phyloP scores from a whole-genome alignment of 2,113 vertebrate genomes.

The Epinephelus moara region DNA sequence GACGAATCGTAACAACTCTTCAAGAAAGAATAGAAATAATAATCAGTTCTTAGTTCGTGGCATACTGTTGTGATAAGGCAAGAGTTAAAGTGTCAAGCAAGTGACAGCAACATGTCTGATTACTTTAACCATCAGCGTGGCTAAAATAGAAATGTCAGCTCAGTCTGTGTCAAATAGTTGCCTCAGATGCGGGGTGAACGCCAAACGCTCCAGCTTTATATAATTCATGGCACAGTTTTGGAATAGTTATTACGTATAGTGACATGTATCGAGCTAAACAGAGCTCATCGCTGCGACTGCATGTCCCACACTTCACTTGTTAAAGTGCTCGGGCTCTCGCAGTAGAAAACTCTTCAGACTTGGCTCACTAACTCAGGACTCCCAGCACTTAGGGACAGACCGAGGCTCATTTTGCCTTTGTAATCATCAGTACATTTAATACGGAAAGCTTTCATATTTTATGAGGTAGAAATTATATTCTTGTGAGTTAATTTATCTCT shows the following conservation, averaged over 20 bases:
- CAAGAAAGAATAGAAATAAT: slow-evolving; percentile 28
- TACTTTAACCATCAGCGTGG: slow-evolving; percentile 43
- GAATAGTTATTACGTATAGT: slow-evolving; percentile 36
- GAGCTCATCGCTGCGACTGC: slow-evolving; percentile 4
- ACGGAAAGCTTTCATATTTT: slow-evolving; percentile 23
- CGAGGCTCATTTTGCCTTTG: slow-evolving; percentile 20
- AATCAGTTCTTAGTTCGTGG: slow-evolving; percentile 21
- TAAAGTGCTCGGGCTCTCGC: slow-evolving; percentile 1
- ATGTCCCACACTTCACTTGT: slow-evolving; percentile 22
- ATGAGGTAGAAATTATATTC: slow-evolving; percentile 11
- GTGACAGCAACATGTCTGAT: slow-evolving; percentile 56
- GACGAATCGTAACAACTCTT: slow-evolving; percentile 25
- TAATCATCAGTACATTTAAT: slow-evolving; percentile 23
- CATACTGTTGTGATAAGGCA: slow-evolving; percentile 33
- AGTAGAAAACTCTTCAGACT: slow-evolving; percentile 27
- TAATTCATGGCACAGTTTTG: slow-evolving; percentile 43
- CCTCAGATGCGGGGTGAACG: slow-evolving; percentile 35
- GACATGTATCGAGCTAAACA: slow-evolving; percentile 25
- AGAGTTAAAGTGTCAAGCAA: slow-evolving; percentile 30
- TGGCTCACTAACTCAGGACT: slow-evolving; percentile 25
- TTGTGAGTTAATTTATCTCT: slow-evolving; percentile 16
- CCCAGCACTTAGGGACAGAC: background rate
- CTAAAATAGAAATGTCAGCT: slow-evolving; percentile 68
- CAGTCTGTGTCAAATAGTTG: slow-evolving; percentile 53
- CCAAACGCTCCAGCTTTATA: slow-evolving; percentile 46